Evolutionary conservation across 2,888 invertebrate species (phyloP).

Genomic region (Ophonus ardosiacus): DNA sequence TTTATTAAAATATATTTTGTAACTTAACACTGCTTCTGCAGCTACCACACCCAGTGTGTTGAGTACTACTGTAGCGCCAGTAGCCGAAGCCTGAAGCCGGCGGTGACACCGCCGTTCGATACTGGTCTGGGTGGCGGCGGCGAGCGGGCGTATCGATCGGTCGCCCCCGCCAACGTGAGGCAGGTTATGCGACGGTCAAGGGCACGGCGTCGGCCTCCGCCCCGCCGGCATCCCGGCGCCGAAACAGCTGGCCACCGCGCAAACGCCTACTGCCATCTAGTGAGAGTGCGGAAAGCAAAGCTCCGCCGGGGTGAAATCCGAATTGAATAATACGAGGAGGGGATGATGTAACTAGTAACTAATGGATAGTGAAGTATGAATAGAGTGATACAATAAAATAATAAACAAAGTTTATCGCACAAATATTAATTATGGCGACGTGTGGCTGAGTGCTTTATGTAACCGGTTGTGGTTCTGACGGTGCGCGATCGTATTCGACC

Average conservation of each 20-base stretch:
- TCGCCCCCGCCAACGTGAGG: constrained; percentile 72
- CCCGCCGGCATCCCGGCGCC: not conserved
- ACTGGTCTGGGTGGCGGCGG: not conserved
- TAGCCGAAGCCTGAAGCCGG: not conserved
- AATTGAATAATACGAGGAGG: not conserved
- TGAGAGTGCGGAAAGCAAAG: not conserved
- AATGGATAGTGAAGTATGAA: too few relatives aligned
- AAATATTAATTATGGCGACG: too few relatives aligned
- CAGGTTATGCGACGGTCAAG: constrained; percentile 75
- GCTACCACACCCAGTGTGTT: not conserved
- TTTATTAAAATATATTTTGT: too few relatives aligned
- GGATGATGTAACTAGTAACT: not conserved
- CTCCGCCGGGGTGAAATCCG: not conserved
- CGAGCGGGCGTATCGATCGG: constrained; percentile 48
- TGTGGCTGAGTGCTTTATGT: too few relatives aligned
- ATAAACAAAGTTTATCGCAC: too few relatives aligned
- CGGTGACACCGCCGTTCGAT: not conserved
- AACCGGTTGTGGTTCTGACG: too few relatives aligned
- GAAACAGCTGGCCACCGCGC: constrained; percentile 28
- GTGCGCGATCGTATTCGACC: too few relatives aligned
- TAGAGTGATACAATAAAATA: not conserved
- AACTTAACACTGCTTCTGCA: not conserved
- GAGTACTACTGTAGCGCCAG: too few relatives aligned
- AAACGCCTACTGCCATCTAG: constrained; percentile 3
- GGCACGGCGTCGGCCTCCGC: constrained; percentile 68